These are phyloP conservation scores for Phenganax marumi DNA, from an alignment of 92 coral and sea anemone species.

Conservation along the genomic window DNA sequence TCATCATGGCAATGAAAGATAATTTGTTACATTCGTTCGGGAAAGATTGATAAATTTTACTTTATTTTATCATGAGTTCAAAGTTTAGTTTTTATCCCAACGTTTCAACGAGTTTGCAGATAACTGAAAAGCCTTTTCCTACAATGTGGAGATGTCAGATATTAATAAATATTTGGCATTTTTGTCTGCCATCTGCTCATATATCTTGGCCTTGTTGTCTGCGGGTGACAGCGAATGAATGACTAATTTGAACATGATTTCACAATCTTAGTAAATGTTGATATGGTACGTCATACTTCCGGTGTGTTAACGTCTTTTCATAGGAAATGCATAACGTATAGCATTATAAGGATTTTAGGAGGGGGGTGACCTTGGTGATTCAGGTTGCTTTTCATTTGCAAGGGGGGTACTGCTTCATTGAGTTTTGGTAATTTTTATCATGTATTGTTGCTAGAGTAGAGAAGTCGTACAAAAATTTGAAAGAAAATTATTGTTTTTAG, in stretches of 20 bases:
- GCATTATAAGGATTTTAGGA: too few species aligned
- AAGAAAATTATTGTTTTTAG: not conserved
- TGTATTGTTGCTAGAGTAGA: not conserved
- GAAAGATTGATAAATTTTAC: too few species aligned
- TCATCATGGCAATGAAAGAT: not conserved
- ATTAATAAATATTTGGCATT: conserved; percentile 35
- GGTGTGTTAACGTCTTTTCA: too few species aligned
- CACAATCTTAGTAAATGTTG: too few species aligned
- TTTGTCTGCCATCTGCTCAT: conserved; percentile 13
- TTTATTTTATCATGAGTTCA: too few species aligned
- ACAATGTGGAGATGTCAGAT: not conserved
- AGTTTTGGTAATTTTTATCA: not conserved
- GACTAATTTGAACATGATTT: not conserved
- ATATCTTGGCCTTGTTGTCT: conserved; percentile 6
- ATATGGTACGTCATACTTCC: too few species aligned
- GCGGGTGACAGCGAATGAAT: not conserved
- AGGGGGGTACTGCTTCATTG: too few species aligned
- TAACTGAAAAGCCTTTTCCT: not conserved
- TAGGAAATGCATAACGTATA: too few species aligned
- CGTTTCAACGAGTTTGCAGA: not conserved
- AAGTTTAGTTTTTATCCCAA: too few species aligned
- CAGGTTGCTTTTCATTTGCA: too few species aligned
- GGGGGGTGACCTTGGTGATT: too few species aligned
- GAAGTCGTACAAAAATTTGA: not conserved
- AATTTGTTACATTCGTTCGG: conserved; percentile 5